These are phyloP conservation scores for Nematopogon swammerdamellus DNA, from an alignment of 2,888 invertebrate genomes.

Conservation along the genomic window DNA sequence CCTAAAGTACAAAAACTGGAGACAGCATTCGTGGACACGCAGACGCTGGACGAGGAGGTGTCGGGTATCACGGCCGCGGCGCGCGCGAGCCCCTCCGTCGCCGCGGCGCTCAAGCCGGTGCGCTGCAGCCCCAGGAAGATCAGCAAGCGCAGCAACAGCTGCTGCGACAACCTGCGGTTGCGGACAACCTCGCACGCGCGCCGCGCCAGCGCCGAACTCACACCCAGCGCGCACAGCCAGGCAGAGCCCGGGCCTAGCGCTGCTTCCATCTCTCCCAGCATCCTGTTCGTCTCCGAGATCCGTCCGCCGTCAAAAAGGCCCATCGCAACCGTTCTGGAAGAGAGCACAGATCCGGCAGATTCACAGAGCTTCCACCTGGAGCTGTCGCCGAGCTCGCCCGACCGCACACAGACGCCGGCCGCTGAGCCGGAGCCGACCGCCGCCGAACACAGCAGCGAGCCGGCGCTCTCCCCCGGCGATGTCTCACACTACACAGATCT, in stretches of 20 bases:
- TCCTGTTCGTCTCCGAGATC: too few relatives aligned
- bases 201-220: slow-evolving; percentile 36
- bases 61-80: slow-evolving; percentile 27
- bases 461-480: slow-evolving; percentile 17
- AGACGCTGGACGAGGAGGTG: slow-evolving; percentile 37
- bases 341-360: slow-evolving; percentile 30
- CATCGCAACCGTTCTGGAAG: slow-evolving; percentile 23
- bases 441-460: slow-evolving; percentile 27
- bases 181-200: slow-evolving; percentile 10
- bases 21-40: slow-evolving; percentile 20
- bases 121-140: slow-evolving; percentile 34
- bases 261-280: too few relatives aligned
- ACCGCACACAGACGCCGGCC: slow-evolving; percentile 10
- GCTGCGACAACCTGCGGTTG: not conserved
- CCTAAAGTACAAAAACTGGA: slow-evolving; percentile 38
- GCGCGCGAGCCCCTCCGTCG: slow-evolving; percentile 25
- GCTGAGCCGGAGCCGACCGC: slow-evolving; percentile 15
- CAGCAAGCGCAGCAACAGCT: slow-evolving; percentile 36
- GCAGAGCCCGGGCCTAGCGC: slow-evolving; percentile 11
- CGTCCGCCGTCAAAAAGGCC: not conserved
- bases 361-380: slow-evolving; percentile 41
- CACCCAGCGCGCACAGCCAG: slow-evolving; percentile 24
- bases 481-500: too few relatives aligned
- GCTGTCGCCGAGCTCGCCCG: slow-evolving; percentile 30
- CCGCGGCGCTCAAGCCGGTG: slow-evolving; percentile 27